Evolutionary conservation across 1,140 invertebrate species (phyloP).

Genomic region (Leguminivora glycinivorella): DNA sequence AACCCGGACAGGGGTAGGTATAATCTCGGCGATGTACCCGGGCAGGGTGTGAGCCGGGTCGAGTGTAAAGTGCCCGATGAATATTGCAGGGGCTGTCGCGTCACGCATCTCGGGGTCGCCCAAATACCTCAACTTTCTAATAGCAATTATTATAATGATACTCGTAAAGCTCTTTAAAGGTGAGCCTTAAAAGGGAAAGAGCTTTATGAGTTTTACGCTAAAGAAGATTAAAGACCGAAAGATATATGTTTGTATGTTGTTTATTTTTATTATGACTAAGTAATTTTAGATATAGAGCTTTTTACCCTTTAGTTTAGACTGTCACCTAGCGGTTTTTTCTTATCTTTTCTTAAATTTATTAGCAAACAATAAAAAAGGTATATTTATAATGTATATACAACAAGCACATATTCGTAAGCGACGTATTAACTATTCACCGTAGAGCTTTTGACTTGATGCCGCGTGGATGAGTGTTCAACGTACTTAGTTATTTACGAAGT

Average conservation of each 20-base stretch:
- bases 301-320: no score
- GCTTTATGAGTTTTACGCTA: slow-evolving; percentile 3
- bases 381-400: neutral
- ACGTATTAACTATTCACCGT: neutral
- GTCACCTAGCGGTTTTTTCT: no score
- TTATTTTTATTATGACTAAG: no score
- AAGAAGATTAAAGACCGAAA: neutral
- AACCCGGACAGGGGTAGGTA: slow-evolving; percentile 25
- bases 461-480: neutral
- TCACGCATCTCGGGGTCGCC: slow-evolving; percentile 37
- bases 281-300: no score
- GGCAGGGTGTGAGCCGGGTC: slow-evolving; percentile 28
- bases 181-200: slow-evolving; percentile 7
- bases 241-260: no score
- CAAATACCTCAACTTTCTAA: slow-evolving; percentile 14
- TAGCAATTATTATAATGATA: slow-evolving; percentile 25
- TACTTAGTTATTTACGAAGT: slow-evolving; percentile 28
- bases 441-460: neutral
- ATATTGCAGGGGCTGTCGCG: slow-evolving; percentile 60
- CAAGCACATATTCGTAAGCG: neutral
- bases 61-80: slow-evolving; percentile 61
- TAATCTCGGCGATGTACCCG: slow-evolving; percentile 27
- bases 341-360: no score
- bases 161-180: slow-evolving; percentile 9
- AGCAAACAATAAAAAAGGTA: no score